These are phyloP conservation scores for Pontoporia blainvillei DNA, from an alignment of 2,113 vertebrate genomes.

Conservation along the genomic window DNA sequence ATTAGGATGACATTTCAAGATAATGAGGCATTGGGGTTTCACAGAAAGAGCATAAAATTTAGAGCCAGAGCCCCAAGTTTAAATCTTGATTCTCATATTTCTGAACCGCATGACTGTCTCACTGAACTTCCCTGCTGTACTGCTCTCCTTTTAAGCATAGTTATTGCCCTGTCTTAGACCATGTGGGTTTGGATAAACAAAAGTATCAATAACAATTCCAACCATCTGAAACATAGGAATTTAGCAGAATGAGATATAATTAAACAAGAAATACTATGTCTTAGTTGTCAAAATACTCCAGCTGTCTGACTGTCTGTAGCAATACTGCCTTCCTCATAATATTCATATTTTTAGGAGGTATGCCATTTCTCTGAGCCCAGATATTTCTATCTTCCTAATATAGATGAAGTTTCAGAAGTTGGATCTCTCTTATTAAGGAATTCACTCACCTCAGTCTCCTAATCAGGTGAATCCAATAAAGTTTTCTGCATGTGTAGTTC, in stretches of 20 bases:
- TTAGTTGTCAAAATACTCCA: background rate
- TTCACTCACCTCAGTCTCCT: background rate
- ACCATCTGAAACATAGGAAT: background rate
- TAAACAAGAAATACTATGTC: background rate
- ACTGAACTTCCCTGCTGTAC: background rate
- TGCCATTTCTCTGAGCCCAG: rapidly evolving
- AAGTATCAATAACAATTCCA: background rate
- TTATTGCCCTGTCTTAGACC: background rate
- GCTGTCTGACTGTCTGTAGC: background rate
- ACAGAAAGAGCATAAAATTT: background rate
- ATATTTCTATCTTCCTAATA: background rate
- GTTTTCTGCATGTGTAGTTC: background rate
- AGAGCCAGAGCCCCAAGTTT: background rate
- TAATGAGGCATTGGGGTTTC: background rate
- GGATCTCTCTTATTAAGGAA: background rate
- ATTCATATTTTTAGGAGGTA: background rate
- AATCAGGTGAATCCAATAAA: background rate
- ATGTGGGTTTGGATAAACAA: background rate
- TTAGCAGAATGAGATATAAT: background rate
- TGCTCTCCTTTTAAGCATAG: background rate
- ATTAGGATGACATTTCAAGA: background rate
- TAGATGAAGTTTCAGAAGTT: background rate
- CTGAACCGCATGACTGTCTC: background rate
- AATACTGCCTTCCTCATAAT: background rate
- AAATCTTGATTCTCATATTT: background rate